phyloP scores from a whole-genome alignment of 1,140 invertebrate species.

The Pomacea maculata region DNA sequence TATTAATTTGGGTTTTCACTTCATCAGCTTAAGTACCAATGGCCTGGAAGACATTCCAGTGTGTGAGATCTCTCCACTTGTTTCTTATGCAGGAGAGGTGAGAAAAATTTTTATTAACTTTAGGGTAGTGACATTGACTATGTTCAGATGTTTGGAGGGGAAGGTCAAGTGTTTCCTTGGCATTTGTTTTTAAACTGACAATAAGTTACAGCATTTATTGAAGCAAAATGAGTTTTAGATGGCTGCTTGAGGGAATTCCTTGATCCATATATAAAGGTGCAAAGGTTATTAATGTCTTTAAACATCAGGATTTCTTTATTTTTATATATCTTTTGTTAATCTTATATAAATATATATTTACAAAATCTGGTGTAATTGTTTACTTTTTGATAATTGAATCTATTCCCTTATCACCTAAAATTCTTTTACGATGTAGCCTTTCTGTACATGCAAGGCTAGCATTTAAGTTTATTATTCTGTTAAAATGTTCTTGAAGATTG shows the following conservation, averaged over 20 bases:
- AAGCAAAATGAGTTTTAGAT: too few relatives aligned
- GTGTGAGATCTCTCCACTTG: constrained; percentile 90
- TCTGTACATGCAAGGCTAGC: not conserved
- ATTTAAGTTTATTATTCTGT: not conserved
- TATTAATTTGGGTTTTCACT: not conserved
- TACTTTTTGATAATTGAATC: too few relatives aligned
- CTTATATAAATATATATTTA: too few relatives aligned
- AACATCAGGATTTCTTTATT: not conserved
- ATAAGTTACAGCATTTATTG: too few relatives aligned
- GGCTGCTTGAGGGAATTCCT: too few relatives aligned
- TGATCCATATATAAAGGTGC: too few relatives aligned
- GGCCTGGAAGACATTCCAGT: constrained; percentile 64
- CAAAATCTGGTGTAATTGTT: too few relatives aligned
- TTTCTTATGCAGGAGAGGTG: constrained; percentile 86
- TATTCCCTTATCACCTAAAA: too few relatives aligned
- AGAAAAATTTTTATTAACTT: constrained; percentile 15
- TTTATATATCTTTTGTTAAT: not conserved
- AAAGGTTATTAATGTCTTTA: too few relatives aligned
- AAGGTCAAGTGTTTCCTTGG: not conserved
- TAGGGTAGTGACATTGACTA: not conserved
- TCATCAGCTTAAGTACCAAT: not conserved
- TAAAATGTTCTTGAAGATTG: not conserved
- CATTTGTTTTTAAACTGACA: too few relatives aligned
- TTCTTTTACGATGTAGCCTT: too few relatives aligned
- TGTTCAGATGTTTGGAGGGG: not conserved